Conservation (phyloP, 2,113 vertebrate genomes). For the pig (Sus scrofa) region DNA sequence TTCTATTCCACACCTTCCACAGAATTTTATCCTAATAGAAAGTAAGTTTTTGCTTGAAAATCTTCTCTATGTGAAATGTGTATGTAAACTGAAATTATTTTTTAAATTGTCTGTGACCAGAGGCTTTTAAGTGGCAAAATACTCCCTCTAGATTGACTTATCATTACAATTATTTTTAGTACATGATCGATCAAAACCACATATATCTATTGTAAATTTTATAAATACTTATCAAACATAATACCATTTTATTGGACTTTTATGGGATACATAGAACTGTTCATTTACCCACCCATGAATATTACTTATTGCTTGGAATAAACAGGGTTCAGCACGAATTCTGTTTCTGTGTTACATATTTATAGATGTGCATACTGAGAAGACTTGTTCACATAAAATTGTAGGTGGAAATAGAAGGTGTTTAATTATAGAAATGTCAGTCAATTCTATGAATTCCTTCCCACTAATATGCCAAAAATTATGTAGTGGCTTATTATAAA, state of each 20-base stretch:
- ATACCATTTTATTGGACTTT: slow-evolving; percentile 54
- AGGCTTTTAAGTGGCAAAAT: slow-evolving; percentile 46
- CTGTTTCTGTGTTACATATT: slow-evolving; percentile 60
- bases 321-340: neutral
- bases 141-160: slow-evolving; percentile 37
- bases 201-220: slow-evolving; percentile 22
- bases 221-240: slow-evolving; percentile 52
- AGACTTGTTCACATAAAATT: slow-evolving; percentile 58
- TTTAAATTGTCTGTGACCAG: slow-evolving; percentile 57
- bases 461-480: slow-evolving; percentile 51
- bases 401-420: slow-evolving; percentile 22
- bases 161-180: slow-evolving; percentile 13
- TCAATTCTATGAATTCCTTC: slow-evolving; percentile 68
- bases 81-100: slow-evolving; percentile 41
- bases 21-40: slow-evolving; percentile 47
- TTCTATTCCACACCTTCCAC: neutral
- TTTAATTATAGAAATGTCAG: slow-evolving; percentile 56
- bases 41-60: slow-evolving; percentile 48
- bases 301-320: slow-evolving; percentile 48
- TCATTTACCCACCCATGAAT: slow-evolving; percentile 11
- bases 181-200: neutral
- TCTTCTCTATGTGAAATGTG: slow-evolving; percentile 1
- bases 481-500: slow-evolving; percentile 65
- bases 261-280: neutral
- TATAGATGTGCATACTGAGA: slow-evolving; percentile 54